Evolutionary conservation across 2,797 vertebrate genomes (phyloP).

Genomic region (Ptychadena robeensis): DNA sequence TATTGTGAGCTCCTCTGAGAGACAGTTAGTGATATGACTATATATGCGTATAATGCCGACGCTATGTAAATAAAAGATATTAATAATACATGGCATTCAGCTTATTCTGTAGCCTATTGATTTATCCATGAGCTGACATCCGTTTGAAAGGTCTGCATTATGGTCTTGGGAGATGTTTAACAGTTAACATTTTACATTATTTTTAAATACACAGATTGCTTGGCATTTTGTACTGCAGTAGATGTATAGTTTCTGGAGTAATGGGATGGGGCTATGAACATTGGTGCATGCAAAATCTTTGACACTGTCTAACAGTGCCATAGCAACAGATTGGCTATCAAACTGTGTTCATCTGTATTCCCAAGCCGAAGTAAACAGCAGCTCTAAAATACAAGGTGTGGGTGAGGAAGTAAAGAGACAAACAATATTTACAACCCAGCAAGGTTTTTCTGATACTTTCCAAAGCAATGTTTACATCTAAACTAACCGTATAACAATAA

Average conservation of each 20-base stretch:
- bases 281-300: slow-evolving; percentile 15
- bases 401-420: slow-evolving; percentile 27
- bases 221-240: not conserved
- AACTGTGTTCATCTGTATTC: slow-evolving; percentile 55
- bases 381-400: slow-evolving; percentile 54
- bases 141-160: too few relatives aligned
- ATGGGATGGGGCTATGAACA: not conserved
- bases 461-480: not conserved
- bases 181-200: too few relatives aligned
- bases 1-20: too few relatives aligned
- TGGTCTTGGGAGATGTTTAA: too few relatives aligned
- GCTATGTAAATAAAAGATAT: too few relatives aligned
- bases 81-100: too few relatives aligned
- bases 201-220: not conserved
- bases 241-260: slow-evolving; percentile 14
- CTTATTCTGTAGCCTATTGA: too few relatives aligned
- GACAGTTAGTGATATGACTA: too few relatives aligned
- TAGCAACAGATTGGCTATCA: slow-evolving; percentile 60
- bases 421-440: slow-evolving; percentile 47
- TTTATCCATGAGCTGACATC: too few relatives aligned
- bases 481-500: not conserved
- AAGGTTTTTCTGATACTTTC: not conserved
- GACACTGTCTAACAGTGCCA: slow-evolving; percentile 42
- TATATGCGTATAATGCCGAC: too few relatives aligned
- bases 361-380: slow-evolving; percentile 52